Base-by-base conservation (phyloP, 2,888 invertebrate species). In the Dolichopus griseipennis region DNA sequence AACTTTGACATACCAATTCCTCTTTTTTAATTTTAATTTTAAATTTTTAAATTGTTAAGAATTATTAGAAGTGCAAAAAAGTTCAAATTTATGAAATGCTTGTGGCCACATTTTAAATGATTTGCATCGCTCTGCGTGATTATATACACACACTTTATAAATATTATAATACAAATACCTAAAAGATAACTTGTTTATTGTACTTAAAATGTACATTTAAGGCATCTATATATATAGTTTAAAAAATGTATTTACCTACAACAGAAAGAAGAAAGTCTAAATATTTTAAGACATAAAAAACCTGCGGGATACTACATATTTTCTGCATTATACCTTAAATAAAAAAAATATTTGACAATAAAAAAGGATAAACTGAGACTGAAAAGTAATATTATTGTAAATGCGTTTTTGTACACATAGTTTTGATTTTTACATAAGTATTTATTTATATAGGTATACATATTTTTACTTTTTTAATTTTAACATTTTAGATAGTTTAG, bases 61-160 rank as follows among this genome's bases (percentile, higher is more conserved):
- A 37, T 37, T 37, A 10, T 61, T 61, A 18, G n/a, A 61, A 61
- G 6, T 61, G 6, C 20, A 65, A 41, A 21, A 41, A 52, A 52
- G 4, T n/a, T 52, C 6, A n/a, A 52, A 52, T 15, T 52, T 43
- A 21, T 61, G 22, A 61, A 68, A 66, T 65, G 66, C 66, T 66
- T 68, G 64, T 66, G 66, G 66, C 63, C 63, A 63, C 27, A 63
- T 27, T 63, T 18, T 63, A 27, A 27, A 27, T 27, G 27, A 63
- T 63, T 63, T 27, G 22, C 63, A 15, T 33, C 63, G 63, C 63
- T 27, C 27, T 63, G 52, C 52, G 18, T 52, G 52, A 9, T 18
- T 6, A 52, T 52, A 52, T n/a, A 52, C 12, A 27, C 27, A 27
- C 15, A 12, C 41, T 52, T 15, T 52, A 18, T 12, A 52, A 52